phyloP scores from a whole-genome alignment of 2,888 invertebrate genomes.

The Cancer borealis region DNA sequence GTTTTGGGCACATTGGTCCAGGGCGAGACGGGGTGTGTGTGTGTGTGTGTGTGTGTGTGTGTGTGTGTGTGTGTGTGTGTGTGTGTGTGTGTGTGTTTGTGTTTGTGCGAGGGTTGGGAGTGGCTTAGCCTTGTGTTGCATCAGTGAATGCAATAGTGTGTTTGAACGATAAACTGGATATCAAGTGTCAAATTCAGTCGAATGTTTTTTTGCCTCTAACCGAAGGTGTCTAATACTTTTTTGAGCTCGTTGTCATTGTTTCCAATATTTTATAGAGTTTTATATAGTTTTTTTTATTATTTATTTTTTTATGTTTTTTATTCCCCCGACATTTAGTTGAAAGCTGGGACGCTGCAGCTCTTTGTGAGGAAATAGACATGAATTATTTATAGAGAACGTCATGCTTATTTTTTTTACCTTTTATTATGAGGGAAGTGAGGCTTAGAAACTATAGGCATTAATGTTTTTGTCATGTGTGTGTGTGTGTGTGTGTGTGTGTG shows the following conservation, averaged over 20 bases:
- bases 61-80: slow-evolving; percentile 31
- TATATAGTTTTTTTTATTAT: neutral
- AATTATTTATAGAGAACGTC: neutral
- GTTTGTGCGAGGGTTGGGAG: neutral
- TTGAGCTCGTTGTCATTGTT: slow-evolving; percentile 25
- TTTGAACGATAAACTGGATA: neutral
- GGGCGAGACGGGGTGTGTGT: slow-evolving; percentile 22
- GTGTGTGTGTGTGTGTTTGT: neutral
- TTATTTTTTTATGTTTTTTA: neutral
- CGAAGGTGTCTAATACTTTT: neutral
- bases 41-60: slow-evolving; percentile 43
- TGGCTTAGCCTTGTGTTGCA: neutral
- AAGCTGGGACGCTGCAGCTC: neutral
- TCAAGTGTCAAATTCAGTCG: slow-evolving; percentile 26
- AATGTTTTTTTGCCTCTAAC: neutral
- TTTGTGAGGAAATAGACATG: neutral
- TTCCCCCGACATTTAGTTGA: neutral
- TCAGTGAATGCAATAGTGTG: slow-evolving; percentile 1
- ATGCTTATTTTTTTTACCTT: neutral
- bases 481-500: neutral
- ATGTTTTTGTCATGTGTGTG: neutral
- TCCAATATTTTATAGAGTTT: neutral
- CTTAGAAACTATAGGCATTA: neutral
- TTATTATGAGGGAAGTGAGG: neutral
- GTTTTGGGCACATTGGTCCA: neutral